These are phyloP conservation scores for Pygoscelis antarcticus DNA, from an alignment of 2,113 vertebrate species.

Conservation along the genomic window DNA sequence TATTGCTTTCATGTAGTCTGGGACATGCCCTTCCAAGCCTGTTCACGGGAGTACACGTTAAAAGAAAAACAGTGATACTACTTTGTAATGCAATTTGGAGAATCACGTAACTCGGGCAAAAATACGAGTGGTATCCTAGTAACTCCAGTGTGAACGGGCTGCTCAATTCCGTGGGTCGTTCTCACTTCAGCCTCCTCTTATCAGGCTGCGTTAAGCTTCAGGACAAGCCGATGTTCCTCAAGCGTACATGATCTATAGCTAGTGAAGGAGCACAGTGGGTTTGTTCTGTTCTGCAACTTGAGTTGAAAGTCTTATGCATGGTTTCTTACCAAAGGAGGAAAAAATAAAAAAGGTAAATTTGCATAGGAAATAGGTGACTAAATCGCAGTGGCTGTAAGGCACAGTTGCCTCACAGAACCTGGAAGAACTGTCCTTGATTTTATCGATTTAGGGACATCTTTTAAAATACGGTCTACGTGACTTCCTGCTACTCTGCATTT, in stretches of 20 bases:
- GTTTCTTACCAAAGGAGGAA: not conserved
- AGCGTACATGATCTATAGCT: not conserved
- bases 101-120: not conserved
- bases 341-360: not conserved
- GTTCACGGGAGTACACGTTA: not conserved
- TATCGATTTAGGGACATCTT: not conserved
- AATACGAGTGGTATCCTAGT: not conserved
- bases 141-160: not conserved
- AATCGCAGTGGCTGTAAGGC: not conserved
- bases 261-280: not conserved
- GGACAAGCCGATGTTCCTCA: not conserved
- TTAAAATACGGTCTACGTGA: not conserved
- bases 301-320: not conserved
- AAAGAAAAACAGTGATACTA: not conserved
- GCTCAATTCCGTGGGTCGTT: not conserved
- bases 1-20: not conserved
- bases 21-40: not conserved
- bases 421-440: not conserved
- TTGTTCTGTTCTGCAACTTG: not conserved
- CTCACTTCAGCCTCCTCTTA: not conserved
- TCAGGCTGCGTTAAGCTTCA: not conserved
- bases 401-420: not conserved
- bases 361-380: not conserved
- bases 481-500: not conserved
- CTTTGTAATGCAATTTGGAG: not conserved